Evolutionary conservation across 2,888 invertebrate genomes (phyloP), one percentile per base, ranked within the genome.

Genomic region (Cosmorhoe ocellata): DNA sequence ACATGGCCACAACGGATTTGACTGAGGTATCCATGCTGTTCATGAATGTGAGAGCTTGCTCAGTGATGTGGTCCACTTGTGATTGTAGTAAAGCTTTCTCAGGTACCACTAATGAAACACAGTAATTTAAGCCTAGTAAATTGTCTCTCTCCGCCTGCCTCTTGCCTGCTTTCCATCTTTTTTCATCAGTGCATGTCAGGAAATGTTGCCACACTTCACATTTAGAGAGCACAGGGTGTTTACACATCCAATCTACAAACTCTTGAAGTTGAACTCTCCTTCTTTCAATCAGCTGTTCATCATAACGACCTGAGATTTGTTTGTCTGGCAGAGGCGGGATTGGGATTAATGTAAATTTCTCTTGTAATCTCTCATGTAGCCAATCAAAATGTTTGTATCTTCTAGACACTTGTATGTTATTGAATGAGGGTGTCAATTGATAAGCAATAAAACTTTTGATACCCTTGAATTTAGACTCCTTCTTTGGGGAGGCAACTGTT

Each of bases 301-400:
- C 99, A 85, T 98, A 99, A 41, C 98, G 92, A 5, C 98, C 98
- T 30, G 98, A 96, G 59, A 99, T 97, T 83, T 99, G 98, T 87
- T 99, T 99, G 77, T 99, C 99, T 8, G 99, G 99, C 58, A 99
- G 83, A 1, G 99, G 99, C 49, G 99, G 99, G 68, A 99, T 96
- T 1, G 98, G 97, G 69, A 99, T 95, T 44, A 98, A 92, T 63
- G 97, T 95, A 81, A 97, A 99, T 84, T 99, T 99, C 64, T 97
- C 97, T 67, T 95, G 95, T 58, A 99, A 89, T 64, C 98, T 93
- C 76, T 97, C 97, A 84, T 99, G 98, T 44, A 99, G 85, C 99
- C 99, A 99, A 91, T 99, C 99, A 84, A 99, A 99, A 83, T 99
- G 99, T 84, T 99, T 99, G 87, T 99, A 99, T 64, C 99, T 92